Base-by-base conservation (phyloP, 2,113 vertebrate genomes). In the Malurus alboscapulatus region DNA sequence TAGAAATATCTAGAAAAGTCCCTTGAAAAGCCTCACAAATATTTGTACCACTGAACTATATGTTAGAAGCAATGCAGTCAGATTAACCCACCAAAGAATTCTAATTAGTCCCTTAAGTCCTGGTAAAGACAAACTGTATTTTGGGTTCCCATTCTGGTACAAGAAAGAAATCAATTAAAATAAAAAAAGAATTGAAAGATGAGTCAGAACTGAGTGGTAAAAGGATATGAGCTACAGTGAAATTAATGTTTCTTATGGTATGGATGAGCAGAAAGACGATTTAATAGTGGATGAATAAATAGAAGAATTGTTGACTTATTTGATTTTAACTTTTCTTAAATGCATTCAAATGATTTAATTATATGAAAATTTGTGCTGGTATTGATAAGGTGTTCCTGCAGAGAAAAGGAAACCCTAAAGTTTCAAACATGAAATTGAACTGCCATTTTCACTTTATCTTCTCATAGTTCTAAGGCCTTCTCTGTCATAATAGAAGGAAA, bases 151-250 rank as follows among this genome's bases (percentile, higher is more conserved):
- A 16, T 24, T 62, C 25, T 84, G 26, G 9, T 66, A 38, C 69
- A 80, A 61, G 26, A 36, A 84, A 87, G 4, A 2, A 57, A 66
- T 27, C 2, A 42, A 50, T 25, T 36, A n/a, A 78, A 93, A 42
- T 6, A 17, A 74, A 88, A 42, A 7, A 5, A 12, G 9, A 36
- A 36, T 24, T 27, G 11, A 29, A 84, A 80, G 12, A 8, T 0
- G 0, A 55, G 8, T 11, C 12, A 57, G 34, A 81, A 68, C 25
- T 0, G 12, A 54, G 6, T 2, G 1, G 9, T 67, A 19, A 86
- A 74, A 74, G 2, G 22, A 16, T 44, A 53, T 0, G 0, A 54
- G 26, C 14, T 50, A 8, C 14, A 54, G 13, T 20, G 38, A 12
- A 5, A 77, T 47, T 45, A 47, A 18, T 36, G 14, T 34, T 87